These are phyloP conservation scores for Nothobranchius kuhntae DNA, from an alignment of 2,113 vertebrate species.

Conservation along the genomic window DNA sequence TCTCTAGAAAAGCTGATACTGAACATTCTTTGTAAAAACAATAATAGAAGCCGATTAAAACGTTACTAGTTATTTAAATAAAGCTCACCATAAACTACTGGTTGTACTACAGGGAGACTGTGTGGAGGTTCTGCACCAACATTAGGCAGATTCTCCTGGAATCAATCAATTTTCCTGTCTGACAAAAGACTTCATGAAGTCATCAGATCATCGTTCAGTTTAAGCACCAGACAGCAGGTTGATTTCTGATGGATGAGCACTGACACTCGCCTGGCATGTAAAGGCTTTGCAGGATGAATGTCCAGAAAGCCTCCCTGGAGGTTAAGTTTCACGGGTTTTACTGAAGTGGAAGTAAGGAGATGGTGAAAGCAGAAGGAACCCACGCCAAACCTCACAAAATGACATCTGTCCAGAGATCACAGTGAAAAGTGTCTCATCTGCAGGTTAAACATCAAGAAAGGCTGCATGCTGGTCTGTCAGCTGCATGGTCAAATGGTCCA, in stretches of 20 bases:
- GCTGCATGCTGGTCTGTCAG: not conserved
- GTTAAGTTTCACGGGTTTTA: constrained; percentile 18
- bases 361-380: constrained; percentile 5
- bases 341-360: constrained; percentile 24
- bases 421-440: not conserved
- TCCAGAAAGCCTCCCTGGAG: constrained; percentile 13
- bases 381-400: not conserved
- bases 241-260: not conserved
- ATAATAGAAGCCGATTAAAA: too few relatives aligned
- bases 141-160: not conserved
- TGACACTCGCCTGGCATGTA: not conserved
- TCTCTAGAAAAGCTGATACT: too few relatives aligned
- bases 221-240: not conserved
- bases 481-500: not conserved
- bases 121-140: not conserved
- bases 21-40: too few relatives aligned
- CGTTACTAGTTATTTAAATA: too few relatives aligned
- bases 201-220: constrained; percentile 15
- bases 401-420: not conserved
- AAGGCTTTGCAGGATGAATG: constrained; percentile 9
- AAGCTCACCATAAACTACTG: not conserved
- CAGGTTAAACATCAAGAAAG: not conserved
- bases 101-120: not conserved
- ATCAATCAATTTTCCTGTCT: not conserved
- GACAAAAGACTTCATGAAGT: constrained; percentile 6